A percentile compares a stretch with the other conserved stretches of the same genome.
Conservation (phyloP, 2,888 invertebrate genomes). For the Volucella inflata region DNA sequence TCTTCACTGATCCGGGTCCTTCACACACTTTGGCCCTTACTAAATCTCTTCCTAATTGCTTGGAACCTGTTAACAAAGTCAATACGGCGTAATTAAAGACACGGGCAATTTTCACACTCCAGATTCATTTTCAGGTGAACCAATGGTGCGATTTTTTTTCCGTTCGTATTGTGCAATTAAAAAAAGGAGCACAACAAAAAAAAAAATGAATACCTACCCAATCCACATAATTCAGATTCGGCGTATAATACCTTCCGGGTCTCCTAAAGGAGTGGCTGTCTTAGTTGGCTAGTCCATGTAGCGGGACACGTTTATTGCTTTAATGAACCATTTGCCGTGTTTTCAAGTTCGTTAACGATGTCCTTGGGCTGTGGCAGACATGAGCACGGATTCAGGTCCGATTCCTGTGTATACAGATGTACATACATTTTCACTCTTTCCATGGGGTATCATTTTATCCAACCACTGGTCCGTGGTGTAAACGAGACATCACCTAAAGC, state of each 20-base stretch:
- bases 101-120: constrained; percentile 40
- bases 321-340: constrained; percentile 73
- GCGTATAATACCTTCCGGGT: not conserved
- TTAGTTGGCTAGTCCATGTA: constrained; percentile 32
- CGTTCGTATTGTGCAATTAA: not conserved
- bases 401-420: constrained; percentile 38
- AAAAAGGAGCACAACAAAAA: constrained; percentile 17
- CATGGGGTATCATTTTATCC: constrained; percentile 57
- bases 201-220: not conserved
- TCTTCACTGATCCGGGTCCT: constrained; percentile 14
- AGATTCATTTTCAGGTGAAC: constrained; percentile 32
- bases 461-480: constrained; percentile 71
- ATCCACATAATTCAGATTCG: not conserved
- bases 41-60: constrained; percentile 53
- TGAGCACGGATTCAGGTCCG: constrained; percentile 56
- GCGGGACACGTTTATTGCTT: constrained; percentile 69
- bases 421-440: constrained; percentile 24
- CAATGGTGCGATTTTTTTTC: constrained; percentile 30
- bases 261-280: constrained; percentile 29
- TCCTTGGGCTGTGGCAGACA: constrained; percentile 63
- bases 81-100: constrained; percentile 64
- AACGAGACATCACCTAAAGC: constrained; percentile 73
- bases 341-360: constrained; percentile 75
- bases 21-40: constrained; percentile 41
- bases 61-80: constrained; percentile 59